These are phyloP conservation scores for Sphecodes monilicornis DNA, from an alignment of 2,888 invertebrate species.

Conservation along the genomic window DNA sequence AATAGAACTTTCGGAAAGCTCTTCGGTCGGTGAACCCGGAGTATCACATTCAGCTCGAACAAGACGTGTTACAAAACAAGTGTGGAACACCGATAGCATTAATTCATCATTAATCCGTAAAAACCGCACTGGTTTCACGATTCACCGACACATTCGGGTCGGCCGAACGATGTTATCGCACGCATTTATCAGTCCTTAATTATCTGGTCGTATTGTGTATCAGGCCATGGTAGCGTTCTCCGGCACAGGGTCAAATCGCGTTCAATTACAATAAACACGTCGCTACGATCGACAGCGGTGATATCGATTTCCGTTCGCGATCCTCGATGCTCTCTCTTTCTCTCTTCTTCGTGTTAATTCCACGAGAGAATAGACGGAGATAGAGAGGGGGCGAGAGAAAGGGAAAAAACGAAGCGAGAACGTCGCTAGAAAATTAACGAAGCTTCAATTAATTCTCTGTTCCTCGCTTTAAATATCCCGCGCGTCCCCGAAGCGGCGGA, in stretches of 20 bases:
- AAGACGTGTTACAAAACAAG: not conserved
- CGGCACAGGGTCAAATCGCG: conserved; percentile 43
- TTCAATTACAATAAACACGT: conserved; percentile 51
- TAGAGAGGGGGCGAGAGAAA: not conserved
- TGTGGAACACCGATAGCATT: conserved; percentile 15
- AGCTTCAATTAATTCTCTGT: not conserved
- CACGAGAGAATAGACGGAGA: not conserved
- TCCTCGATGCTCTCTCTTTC: conserved; percentile 4
- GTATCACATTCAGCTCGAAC: not conserved
- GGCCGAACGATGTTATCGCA: conserved; percentile 42
- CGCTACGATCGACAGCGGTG: conserved; percentile 37
- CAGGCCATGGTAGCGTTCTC: conserved; percentile 35
- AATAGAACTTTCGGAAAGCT: not conserved
- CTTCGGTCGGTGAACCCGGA: not conserved
- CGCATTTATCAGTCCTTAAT: conserved; percentile 59
- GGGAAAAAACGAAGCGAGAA: not conserved
- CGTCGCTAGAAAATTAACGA: not conserved
- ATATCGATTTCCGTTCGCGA: conserved; percentile 46
- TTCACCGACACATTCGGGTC: conserved; percentile 43
- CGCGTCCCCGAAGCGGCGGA: not conserved
- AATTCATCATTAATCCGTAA: conserved; percentile 56
- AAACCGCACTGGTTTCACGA: conserved; percentile 44
- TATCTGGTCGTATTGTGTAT: conserved; percentile 48
- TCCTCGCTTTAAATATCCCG: not conserved
- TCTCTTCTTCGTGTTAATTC: not conserved